Percentiles rank a stretch among this genome's conserved stretches.
phyloP scores from a whole-genome alignment of 1,140 invertebrate species.

The Pseudachorutes palmiensis region DNA sequence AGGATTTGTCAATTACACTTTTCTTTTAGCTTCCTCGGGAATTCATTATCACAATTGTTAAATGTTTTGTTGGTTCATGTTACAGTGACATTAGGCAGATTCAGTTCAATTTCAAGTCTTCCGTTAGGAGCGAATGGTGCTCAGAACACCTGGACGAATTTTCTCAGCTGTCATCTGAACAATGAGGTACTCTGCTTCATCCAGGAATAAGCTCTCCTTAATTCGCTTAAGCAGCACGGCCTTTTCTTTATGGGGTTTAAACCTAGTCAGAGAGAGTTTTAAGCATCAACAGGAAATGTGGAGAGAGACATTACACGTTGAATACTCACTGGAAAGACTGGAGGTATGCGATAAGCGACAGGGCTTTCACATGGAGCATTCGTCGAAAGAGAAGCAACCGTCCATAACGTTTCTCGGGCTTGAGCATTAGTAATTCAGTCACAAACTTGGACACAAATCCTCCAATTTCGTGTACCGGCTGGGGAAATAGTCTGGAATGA shows the following conservation, averaged over 20 bases:
- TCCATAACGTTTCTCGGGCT: slow-evolving; percentile 24
- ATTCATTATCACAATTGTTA: background rate
- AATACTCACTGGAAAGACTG: slow-evolving; percentile 32
- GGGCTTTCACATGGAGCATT: slow-evolving; percentile 30
- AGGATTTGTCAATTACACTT: too few relatives aligned
- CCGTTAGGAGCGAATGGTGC: slow-evolving; percentile 2
- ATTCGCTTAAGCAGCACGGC: slow-evolving; percentile 16
- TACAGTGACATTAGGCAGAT: background rate
- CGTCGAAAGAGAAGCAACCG: slow-evolving; percentile 30
- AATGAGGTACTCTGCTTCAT: slow-evolving; percentile 31
- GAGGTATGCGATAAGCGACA: slow-evolving; percentile 29
- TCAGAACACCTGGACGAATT: slow-evolving; percentile 32
- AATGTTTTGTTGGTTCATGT: background rate
- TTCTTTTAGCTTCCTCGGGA: too few relatives aligned
- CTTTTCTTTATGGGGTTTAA: slow-evolving; percentile 24
- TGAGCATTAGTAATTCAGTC: slow-evolving; percentile 22
- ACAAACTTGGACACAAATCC: slow-evolving; percentile 33
- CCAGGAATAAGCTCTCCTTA: slow-evolving; percentile 24
- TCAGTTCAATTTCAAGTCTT: background rate
- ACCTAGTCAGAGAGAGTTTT: slow-evolving; percentile 17
- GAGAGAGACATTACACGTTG: background rate
- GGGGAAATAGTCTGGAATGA: slow-evolving; percentile 27
- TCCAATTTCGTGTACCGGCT: slow-evolving; percentile 23
- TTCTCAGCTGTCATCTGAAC: slow-evolving; percentile 36
- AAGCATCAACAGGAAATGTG: background rate